These are phyloP conservation scores for Acropternis orthonyx DNA, from an alignment of 2,797 vertebrate species.

Conservation along the genomic window DNA sequence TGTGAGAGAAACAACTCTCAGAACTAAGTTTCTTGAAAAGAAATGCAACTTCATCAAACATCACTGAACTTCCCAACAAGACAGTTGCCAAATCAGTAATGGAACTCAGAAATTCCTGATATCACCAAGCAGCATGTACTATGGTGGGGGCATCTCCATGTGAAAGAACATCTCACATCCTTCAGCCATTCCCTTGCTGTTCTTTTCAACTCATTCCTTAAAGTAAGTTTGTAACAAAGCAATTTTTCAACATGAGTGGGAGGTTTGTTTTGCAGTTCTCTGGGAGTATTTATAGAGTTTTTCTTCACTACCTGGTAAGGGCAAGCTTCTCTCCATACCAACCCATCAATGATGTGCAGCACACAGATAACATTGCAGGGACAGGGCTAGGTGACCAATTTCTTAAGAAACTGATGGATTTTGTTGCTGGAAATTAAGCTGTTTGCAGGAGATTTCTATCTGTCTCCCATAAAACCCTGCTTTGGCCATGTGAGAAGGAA, in stretches of 20 bases:
- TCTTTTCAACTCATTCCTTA: background rate
- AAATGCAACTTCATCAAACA: background rate
- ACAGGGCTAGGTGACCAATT: background rate
- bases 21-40: background rate
- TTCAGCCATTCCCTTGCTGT: background rate
- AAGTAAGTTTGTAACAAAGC: background rate
- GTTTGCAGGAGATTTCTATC: background rate
- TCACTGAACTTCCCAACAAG: background rate
- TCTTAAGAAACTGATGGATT: background rate
- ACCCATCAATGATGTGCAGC: fast-evolving
- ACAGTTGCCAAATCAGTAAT: background rate
- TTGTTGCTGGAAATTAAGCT: background rate
- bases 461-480: background rate
- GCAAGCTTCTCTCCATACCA: background rate
- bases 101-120: background rate
- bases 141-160: background rate
- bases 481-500: background rate
- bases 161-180: background rate
- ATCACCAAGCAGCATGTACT: background rate
- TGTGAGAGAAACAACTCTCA: background rate
- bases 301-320: background rate
- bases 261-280: background rate
- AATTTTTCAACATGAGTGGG: background rate
- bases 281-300: background rate
- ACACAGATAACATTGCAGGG: background rate